Evolutionary conservation across 2,888 invertebrate genomes (phyloP).

Genomic region (Timandra comae): DNA sequence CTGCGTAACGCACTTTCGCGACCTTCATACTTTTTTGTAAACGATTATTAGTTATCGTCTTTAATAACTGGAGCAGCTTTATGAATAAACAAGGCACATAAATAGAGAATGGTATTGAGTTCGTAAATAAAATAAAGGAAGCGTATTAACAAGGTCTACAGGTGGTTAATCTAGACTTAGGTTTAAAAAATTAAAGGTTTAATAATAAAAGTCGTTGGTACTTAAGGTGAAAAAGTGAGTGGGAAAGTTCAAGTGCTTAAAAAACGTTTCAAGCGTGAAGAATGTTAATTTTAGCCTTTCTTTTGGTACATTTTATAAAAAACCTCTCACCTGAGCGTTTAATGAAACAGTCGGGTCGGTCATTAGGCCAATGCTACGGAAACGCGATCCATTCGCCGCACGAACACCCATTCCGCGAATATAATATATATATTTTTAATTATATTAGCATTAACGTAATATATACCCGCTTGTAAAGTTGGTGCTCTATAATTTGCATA

Average conservation of each 20-base stretch:
- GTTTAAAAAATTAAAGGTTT: too few species aligned
- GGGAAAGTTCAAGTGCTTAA: slow-evolving; percentile 10
- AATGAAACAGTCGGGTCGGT: slow-evolving; percentile 32
- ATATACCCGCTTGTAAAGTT: too few species aligned
- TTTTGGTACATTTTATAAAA: slow-evolving; percentile 11
- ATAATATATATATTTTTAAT: slow-evolving; percentile 2
- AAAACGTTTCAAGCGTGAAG: slow-evolving; percentile 5
- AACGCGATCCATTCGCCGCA: slow-evolving; percentile 25
- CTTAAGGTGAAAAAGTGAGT: not conserved
- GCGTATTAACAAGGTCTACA: not conserved
- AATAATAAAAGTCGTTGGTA: too few species aligned
- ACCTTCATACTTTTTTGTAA: slow-evolving; percentile 36
- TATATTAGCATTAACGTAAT: too few species aligned
- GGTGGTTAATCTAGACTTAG: not conserved
- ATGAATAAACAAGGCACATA: not conserved
- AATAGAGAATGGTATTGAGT: too few species aligned
- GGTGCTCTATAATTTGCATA: too few species aligned
- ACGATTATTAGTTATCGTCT: slow-evolving; percentile 16
- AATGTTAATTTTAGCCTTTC: slow-evolving; percentile 13
- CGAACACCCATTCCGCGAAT: slow-evolving; percentile 25
- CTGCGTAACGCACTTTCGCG: slow-evolving; percentile 28
- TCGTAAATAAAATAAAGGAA: too few species aligned
- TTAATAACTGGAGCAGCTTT: not conserved
- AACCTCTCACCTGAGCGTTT: slow-evolving; percentile 18
- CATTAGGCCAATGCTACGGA: slow-evolving; percentile 40